A percentile compares a stretch with the other conserved stretches of the same genome.
Conservation (phyloP, 2,797 vertebrate species). For the Glossophaga mutica region DNA sequence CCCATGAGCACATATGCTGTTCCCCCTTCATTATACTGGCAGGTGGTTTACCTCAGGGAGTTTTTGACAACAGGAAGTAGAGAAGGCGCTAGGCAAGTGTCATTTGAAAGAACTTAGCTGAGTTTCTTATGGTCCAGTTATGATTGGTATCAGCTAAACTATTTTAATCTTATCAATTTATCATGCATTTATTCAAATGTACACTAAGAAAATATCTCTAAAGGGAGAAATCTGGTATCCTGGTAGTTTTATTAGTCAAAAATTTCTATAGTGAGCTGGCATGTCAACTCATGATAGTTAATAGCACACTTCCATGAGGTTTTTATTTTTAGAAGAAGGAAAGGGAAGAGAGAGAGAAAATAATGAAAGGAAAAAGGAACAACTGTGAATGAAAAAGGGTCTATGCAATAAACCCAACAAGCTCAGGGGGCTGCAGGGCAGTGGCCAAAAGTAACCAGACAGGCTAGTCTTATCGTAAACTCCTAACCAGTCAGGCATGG, state of each 20-base stretch:
- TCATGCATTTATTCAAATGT: slow-evolving; percentile 39
- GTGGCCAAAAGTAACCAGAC: not conserved
- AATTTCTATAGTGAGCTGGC: not conserved
- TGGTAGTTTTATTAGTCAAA: not conserved
- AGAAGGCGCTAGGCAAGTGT: not conserved
- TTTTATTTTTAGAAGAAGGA: not conserved
- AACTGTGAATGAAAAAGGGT: not conserved
- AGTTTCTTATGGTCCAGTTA: not conserved
- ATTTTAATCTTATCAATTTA: slow-evolving; percentile 16
- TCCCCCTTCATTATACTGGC: not conserved
- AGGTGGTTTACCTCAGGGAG: not conserved
- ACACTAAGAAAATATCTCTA: not conserved
- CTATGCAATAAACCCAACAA: not conserved
- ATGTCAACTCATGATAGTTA: not conserved
- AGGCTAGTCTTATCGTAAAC: not conserved
- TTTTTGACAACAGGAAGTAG: not conserved
- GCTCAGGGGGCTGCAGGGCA: not conserved
- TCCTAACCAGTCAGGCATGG: not conserved
- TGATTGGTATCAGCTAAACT: not conserved
- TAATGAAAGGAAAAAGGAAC: not conserved
- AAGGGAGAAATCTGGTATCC: not conserved
- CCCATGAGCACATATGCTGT: not conserved
- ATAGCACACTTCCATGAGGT: not conserved
- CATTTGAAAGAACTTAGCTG: not conserved
- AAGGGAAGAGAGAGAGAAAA: not conserved